A percentile compares a stretch with the other conserved stretches of the same genome.
Conservation (phyloP, 1,140 invertebrate species). For the Pentalonia nigronervosa region DNA sequence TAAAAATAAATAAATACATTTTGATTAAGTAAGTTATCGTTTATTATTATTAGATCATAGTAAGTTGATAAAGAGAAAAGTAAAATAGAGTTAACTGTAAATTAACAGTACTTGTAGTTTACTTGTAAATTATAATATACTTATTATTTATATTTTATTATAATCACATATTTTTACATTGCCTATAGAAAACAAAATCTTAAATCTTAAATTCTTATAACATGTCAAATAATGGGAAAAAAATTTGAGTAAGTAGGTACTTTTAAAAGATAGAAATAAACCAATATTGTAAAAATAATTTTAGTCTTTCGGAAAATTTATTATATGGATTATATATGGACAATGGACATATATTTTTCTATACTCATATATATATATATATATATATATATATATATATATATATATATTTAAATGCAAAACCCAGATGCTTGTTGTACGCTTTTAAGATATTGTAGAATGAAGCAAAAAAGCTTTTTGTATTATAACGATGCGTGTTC, state of each 20-base stretch:
- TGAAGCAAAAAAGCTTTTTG: neutral
- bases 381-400: too few species aligned
- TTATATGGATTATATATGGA: neutral
- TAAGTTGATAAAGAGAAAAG: neutral
- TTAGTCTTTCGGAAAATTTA: neutral
- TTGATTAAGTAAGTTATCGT: too few species aligned
- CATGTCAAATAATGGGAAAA: neutral
- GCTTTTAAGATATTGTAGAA: neutral
- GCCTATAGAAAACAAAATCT: neutral
- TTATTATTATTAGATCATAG: neutral
- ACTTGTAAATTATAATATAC: neutral
- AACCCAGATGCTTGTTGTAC: neutral
- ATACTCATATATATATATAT: too few species aligned
- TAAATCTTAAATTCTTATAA: neutral
- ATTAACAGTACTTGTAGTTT: too few species aligned
- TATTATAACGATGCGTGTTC: neutral
- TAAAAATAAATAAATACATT: too few species aligned
- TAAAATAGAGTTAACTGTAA: neutral
- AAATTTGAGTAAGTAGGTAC: neutral
- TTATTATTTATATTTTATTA: neutral
- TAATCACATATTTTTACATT: neutral
- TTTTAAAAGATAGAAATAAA: neutral
- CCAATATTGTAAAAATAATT: neutral
- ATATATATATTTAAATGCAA: neutral
- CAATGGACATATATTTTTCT: neutral